Base-by-base conservation (phyloP, 2,797 vertebrate genomes). In the Atherinosoma microstoma region DNA sequence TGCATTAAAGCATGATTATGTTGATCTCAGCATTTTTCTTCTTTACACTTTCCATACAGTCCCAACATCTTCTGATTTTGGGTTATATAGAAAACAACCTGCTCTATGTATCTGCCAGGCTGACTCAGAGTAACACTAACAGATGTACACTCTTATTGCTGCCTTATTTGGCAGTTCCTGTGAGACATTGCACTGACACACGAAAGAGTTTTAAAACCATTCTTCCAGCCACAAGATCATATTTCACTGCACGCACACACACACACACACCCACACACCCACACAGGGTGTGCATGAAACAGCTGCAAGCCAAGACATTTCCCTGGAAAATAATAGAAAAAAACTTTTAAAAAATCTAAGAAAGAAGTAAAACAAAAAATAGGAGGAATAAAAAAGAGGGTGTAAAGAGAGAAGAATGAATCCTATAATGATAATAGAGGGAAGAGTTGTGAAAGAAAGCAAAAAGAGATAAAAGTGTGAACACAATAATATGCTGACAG, bases 91-190 rank as follows among this genome's bases (percentile, higher is more conserved):
- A 27, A 27, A 49, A 22, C 11, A 9, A 2, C 18, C 4, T 12
- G 29, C 20, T 42, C n/a, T 45, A 30, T 22, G 32, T 15, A 20
- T 64, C 62, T 61, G 36, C 34, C 64, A 27, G 54, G 30, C 57
- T 13, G 22, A 63, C 67, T 70, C 62, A 75, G 60, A 78, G 36
- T 56, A 56, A 53, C 61, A 29, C 30, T 18, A 71, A 72, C 66
- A 57, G 66, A 84, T 77, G 76, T 56, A 16, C 0, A 36, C 53
- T 74, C 58, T 3, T 64, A 67, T 49, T 42, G 58, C 45, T 69
- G 32, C 87, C 86, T 69, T 88, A 78, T 89, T 82, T 78, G 83
- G 84, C 0, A 22, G 18, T 86, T 89, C 86, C 86, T 88, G 86
- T 84, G 75, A 83, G 64, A 78, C 62, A 38, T 40, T 79, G 79